Evolutionary conservation across 2,797 vertebrate genomes (phyloP), one percentile per base, ranked within the genome.

Genomic region (Odontamblyopus rebecca): DNA sequence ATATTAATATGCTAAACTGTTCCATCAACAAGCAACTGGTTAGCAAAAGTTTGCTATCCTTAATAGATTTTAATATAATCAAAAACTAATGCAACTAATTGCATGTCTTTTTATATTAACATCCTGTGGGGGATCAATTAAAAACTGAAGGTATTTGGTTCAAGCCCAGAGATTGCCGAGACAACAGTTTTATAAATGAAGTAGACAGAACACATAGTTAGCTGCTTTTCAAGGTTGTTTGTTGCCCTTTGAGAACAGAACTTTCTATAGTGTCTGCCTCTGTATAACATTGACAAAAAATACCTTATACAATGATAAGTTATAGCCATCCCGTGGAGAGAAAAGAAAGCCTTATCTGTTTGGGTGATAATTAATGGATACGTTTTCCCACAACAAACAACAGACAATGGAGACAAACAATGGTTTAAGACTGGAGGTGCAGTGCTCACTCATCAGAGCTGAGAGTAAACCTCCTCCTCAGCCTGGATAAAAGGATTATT

Each of bases 331-430:
- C 50, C 35, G 71, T 27, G 26, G 16, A 32, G 41, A 67, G 32
- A 63, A 51, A 62, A 50, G 23, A 48, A 35, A 19, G 32, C 61
- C 74, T 84, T 60, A 76, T 87, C 74, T 80, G 69, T 84, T 79
- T 76, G 67, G 27, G 2, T 74, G 76, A 85, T 91, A 82, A 92
- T 90, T 76, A 86, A 93, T 89, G 88, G 62, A 91, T 88, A 79
- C 79, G 41, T 72, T 79, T 79, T 81, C 72, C 80, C 67, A 27
- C 71, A 74, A 84, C 77, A 64, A 32, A 62, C 32, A 61, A n/a
- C 23, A 57, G 57, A 85, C 69, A 71, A 67, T 70, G 60, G 66
- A 72, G 72, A 80, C 64, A 81, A 83, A 84, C 48, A 71, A 73
- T 69, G 75, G 82, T 70, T 5, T 66, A 73, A 68, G 61, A 77